phyloP scores from a whole-genome alignment of 2,113 vertebrate genomes.

The Colistium nudipinnis region DNA sequence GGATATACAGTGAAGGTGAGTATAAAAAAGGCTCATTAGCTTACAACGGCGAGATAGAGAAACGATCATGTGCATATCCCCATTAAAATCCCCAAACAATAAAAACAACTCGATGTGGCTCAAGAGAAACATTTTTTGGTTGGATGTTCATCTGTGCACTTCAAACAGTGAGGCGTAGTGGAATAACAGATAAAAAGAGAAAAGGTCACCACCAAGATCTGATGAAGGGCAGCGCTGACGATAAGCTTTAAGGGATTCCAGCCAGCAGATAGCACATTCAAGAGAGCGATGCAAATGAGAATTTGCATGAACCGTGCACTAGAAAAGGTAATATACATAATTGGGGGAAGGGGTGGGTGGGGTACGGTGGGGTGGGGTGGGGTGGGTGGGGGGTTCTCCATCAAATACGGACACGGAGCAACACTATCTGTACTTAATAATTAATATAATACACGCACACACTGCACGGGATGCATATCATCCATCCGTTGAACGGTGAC shows the following conservation, averaged over 20 bases:
- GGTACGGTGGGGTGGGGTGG: neutral
- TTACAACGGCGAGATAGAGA: conserved; percentile 4
- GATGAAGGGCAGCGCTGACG: conserved; percentile 65
- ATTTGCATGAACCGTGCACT: conserved; percentile 74
- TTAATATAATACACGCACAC: conserved; percentile 70
- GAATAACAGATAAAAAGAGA: conserved; percentile 52
- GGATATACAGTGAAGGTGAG: neutral
- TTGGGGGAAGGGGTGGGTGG: conserved; percentile 55
- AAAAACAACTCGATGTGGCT: neutral
- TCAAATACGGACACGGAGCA: conserved; percentile 74
- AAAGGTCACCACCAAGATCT: conserved; percentile 66
- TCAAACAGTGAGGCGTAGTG: conserved; percentile 15
- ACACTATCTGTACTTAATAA: conserved; percentile 74
- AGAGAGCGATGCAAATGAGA: conserved; percentile 71
- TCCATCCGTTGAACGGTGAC: conserved; percentile 71
- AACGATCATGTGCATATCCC: neutral
- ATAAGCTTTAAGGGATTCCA: conserved; percentile 57
- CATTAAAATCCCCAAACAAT: conserved; percentile 26
- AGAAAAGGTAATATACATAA: conserved; percentile 79
- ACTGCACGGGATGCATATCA: conserved; percentile 64
- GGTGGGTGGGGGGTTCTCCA: conserved; percentile 37
- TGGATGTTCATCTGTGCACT: conserved; percentile 34
- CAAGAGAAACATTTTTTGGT: conserved; percentile 25
- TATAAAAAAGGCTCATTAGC: neutral
- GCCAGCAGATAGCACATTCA: conserved; percentile 60